phyloP scores from a whole-genome alignment of 2,888 invertebrate species.

The Tipula helvola region DNA sequence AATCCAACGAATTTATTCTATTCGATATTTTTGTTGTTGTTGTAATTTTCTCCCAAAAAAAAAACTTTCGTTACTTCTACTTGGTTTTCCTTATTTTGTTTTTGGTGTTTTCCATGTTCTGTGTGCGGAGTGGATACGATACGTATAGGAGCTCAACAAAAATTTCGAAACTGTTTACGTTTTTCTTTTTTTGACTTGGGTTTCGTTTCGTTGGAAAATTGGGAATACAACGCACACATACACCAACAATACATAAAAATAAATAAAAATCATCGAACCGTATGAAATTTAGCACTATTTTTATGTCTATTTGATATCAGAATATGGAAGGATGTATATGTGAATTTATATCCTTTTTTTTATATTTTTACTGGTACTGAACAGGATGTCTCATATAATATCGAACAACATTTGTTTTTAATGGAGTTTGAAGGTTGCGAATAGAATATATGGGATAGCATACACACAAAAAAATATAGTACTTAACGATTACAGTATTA shows the following conservation, averaged over 20 bases:
- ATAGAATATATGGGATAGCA: neutral
- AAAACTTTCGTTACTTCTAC: neutral
- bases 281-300: neutral
- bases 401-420: neutral
- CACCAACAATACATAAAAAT: neutral
- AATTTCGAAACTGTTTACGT: neutral
- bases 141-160: neutral
- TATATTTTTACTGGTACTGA: neutral
- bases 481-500: neutral
- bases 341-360: neutral
- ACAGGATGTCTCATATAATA: neutral
- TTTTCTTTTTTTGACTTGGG: neutral
- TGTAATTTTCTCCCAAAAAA: neutral
- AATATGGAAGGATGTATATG: neutral
- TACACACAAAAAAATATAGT: neutral
- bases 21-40: neutral
- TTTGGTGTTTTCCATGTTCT: neutral
- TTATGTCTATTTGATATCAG: constrained; percentile 4
- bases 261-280: constrained; percentile 4
- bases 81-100: neutral
- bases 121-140: neutral
- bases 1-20: neutral
- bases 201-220: neutral
- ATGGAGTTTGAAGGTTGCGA: neutral
- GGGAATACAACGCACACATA: neutral